These are phyloP conservation scores for Macrotis lagotis DNA, from an alignment of 2,113 vertebrate species.

Conservation along the genomic window DNA sequence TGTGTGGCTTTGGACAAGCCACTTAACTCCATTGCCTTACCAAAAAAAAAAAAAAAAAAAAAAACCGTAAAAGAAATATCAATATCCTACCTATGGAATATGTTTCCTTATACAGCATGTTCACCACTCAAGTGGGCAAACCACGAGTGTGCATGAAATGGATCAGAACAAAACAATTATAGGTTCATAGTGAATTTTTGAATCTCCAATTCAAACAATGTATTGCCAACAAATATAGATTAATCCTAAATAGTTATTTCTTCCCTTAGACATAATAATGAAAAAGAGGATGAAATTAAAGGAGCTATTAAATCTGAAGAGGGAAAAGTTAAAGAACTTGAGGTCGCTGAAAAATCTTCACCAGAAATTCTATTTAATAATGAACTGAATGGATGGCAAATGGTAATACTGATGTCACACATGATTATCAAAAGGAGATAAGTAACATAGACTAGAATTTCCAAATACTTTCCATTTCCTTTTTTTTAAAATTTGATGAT, in stretches of 20 bases:
- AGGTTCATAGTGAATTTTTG: not conserved
- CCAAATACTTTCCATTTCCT: not conserved
- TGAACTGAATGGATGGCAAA: not conserved
- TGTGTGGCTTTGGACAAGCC: no score
- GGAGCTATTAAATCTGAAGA: not conserved
- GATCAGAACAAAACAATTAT: not conserved
- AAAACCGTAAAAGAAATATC: not conserved
- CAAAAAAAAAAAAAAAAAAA: no score
- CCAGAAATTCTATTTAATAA: not conserved
- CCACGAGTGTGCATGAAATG: not conserved
- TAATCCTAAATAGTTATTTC: not conserved
- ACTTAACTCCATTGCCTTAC: no score
- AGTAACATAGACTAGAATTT: not conserved
- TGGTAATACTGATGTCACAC: not conserved
- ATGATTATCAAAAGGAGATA: not conserved
- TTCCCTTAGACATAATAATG: not conserved
- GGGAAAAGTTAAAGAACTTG: not conserved
- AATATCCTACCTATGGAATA: not conserved
- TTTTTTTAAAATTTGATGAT: not conserved
- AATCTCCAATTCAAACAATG: not conserved
- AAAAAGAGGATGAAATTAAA: no score
- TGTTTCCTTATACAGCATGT: not conserved
- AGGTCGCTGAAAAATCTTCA: not conserved
- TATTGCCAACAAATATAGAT: not conserved
- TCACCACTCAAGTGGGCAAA: not conserved